Evolutionary conservation across 2,888 invertebrate species (phyloP).

Genomic region (Pinctada fucata): DNA sequence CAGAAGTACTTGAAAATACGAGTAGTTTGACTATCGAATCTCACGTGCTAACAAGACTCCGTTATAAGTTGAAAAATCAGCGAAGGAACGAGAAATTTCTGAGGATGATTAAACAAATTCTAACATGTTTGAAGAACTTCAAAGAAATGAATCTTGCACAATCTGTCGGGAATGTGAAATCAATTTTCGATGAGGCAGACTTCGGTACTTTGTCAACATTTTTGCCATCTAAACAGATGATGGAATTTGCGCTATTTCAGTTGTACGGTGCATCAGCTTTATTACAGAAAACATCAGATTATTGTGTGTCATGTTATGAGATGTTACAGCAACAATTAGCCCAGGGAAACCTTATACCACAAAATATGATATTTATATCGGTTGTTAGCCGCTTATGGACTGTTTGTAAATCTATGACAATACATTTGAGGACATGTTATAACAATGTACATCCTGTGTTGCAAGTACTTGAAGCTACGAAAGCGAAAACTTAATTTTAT

Average conservation of each 20-base stretch:
- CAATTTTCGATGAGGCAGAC: not conserved
- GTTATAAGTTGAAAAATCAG: not conserved
- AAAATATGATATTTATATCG: not conserved
- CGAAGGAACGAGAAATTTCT: not conserved
- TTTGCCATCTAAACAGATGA: not conserved
- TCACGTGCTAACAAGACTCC: not conserved
- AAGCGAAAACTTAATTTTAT: not conserved
- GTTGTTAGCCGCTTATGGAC: not conserved
- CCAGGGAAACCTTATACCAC: not conserved
- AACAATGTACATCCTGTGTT: not conserved
- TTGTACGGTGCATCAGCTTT: not conserved
- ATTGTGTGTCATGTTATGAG: not conserved
- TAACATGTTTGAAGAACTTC: not conserved
- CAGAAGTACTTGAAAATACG: not conserved
- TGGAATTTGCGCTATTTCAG: not conserved
- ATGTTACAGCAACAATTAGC: not conserved
- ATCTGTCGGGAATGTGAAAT: not conserved
- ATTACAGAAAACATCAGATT: not conserved
- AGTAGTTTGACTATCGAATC: not conserved
- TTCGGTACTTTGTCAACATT: not conserved
- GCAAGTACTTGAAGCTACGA: not conserved
- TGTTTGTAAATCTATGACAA: not conserved
- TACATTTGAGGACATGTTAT: not conserved
- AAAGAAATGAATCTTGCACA: not conserved
- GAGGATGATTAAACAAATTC: not conserved